Base-by-base conservation (phyloP, 2,113 vertebrate species). In the Diglossa brunneiventris region DNA sequence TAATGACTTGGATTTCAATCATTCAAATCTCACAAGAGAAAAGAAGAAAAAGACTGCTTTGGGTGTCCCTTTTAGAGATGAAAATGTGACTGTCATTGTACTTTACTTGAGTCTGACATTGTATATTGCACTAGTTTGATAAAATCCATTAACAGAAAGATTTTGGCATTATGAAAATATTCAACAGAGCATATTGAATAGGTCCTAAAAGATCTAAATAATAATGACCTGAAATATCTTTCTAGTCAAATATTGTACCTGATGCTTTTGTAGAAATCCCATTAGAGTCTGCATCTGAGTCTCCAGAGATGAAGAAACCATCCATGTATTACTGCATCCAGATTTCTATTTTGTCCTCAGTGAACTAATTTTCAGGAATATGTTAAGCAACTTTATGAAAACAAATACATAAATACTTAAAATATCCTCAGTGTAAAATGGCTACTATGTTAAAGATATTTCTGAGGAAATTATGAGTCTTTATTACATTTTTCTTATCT, bases 1-100 rank as follows among this genome's bases (percentile, higher is more conserved):
- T 96, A 95, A 95, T 96, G 61, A 72, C 47, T 94, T 83, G n/a
- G 13, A 46, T 83, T 87, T 95, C 70, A 84, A 41, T 83, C 6
- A 59, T 80, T 82, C 14, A 89, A 58, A 86, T 55, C 44, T 83
- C 59, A 86, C 16, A 83, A 67, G 24, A 42, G 72, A 83, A 86
- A 76, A 68, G 6, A 30, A 53, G 12, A 39, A 64, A 91, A 76
- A 59, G 3, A 16, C 27, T 69, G 31, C 21, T 63, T 46, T 53
- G 13, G 8, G 3, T 85, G 47, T 78, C 64, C 55, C 41, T 81
- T 90, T 66, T 63, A 74, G 44, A 83, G 35, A 70, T 30, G 4
- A 53, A 69, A 59, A 83, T 74, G 33, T 72, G 47, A 46, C 15
- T 56, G 31, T 35, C 18, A 6, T 44, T 33, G 52, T 78, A 44